Conservation (phyloP, 2,797 vertebrate species). For the Melanotaenia boesemani region DNA sequence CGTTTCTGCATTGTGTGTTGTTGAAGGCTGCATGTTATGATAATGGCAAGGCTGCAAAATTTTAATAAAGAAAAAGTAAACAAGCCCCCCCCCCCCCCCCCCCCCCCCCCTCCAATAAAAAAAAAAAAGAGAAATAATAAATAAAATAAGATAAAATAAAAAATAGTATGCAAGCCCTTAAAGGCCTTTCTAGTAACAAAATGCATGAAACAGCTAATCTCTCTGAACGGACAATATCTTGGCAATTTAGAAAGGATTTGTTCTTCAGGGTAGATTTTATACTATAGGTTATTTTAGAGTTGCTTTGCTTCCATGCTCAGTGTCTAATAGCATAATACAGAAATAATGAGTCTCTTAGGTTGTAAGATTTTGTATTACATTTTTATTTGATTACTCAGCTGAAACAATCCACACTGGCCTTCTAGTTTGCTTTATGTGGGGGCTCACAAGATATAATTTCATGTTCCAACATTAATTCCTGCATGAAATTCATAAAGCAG, state of each 20-base stretch:
- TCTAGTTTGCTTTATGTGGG: constrained; percentile 62
- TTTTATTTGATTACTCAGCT: constrained; percentile 72
- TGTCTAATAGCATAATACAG: constrained; percentile 58
- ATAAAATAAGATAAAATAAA: constrained; percentile 23
- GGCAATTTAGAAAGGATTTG: constrained; percentile 21
- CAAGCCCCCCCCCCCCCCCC: too few relatives aligned
- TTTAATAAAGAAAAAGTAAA: constrained; percentile 3
- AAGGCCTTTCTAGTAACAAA: constrained; percentile 24
- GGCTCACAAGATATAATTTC: constrained; percentile 62
- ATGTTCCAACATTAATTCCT: constrained; percentile 51
- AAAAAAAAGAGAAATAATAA: too few relatives aligned
- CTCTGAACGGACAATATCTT: constrained; percentile 22
- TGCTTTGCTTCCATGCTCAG: constrained; percentile 50
- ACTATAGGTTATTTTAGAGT: constrained; percentile 47
- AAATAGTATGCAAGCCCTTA: constrained; percentile 4
- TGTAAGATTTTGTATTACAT: constrained; percentile 60
- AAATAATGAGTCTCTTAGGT: constrained; percentile 75
- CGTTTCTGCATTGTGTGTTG: constrained; percentile 61
- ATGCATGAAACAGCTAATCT: constrained; percentile 18
- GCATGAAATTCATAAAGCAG: constrained; percentile 47
- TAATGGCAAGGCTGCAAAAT: constrained; percentile 57
- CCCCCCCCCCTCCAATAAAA: too few relatives aligned
- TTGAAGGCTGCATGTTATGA: constrained; percentile 56
- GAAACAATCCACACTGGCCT: constrained; percentile 66
- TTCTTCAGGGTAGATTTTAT: constrained; percentile 40